These are phyloP conservation scores for Clarias platycephalus DNA, from an alignment of 2,797 vertebrate species.

Conservation along the genomic window DNA sequence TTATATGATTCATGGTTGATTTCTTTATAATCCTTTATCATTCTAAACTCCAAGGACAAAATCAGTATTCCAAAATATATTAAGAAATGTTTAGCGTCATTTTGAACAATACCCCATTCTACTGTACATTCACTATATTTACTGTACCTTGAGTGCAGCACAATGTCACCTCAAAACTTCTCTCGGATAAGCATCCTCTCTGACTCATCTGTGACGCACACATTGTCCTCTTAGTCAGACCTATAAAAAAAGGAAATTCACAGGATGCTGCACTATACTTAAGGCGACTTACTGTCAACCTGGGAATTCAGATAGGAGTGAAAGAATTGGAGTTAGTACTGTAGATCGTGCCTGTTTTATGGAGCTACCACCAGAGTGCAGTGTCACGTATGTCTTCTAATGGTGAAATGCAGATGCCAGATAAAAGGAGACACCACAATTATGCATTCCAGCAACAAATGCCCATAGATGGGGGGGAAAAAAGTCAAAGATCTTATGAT, in stretches of 20 bases:
- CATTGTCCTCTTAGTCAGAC: neutral
- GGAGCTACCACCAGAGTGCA: slow-evolving; percentile 45
- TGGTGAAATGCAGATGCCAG: neutral
- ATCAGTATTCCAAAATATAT: neutral
- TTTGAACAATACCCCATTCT: neutral
- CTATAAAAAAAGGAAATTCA: neutral
- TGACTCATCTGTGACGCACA: slow-evolving; percentile 20
- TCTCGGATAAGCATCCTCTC: slow-evolving; percentile 7
- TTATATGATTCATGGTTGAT: neutral
- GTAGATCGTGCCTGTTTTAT: neutral
- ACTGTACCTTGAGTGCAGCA: slow-evolving; percentile 14
- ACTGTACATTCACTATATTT: neutral
- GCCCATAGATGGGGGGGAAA: slow-evolving; percentile 16
- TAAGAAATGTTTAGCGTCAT: neutral
- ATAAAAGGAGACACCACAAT: slow-evolving; percentile 24
- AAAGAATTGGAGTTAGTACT: neutral
- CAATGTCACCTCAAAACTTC: slow-evolving; percentile 27
- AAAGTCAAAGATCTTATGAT: neutral
- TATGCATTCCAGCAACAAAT: slow-evolving; percentile 20
- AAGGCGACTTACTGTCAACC: neutral
- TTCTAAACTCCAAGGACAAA: neutral
- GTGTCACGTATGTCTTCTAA: slow-evolving; percentile 13
- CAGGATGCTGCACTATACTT: neutral
- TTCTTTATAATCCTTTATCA: neutral
- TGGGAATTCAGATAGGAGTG: neutral